Conservation (phyloP, 2,797 vertebrate genomes). For the Tachyglossus aculeatus region DNA sequence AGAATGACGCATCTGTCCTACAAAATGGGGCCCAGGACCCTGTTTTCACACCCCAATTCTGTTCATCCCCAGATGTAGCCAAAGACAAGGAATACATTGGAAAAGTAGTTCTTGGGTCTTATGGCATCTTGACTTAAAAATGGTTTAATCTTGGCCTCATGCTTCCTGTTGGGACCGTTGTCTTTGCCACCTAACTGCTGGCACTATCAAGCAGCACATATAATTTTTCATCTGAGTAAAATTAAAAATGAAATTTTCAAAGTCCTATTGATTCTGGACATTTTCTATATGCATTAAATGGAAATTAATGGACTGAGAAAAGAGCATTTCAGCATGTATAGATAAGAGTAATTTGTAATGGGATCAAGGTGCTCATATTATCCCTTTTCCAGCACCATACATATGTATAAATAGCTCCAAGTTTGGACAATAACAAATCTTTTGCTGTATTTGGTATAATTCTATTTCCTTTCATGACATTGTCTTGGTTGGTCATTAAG, state of each 20-base stretch:
- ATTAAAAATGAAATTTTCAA: slow-evolving; percentile 66
- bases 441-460: neutral
- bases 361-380: slow-evolving; percentile 38
- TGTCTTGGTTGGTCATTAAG: slow-evolving; percentile 20
- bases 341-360: slow-evolving; percentile 58
- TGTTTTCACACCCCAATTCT: slow-evolving; percentile 45
- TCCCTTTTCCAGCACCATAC: neutral
- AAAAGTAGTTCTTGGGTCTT: slow-evolving; percentile 70
- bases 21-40: slow-evolving; percentile 60
- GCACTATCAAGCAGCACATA: slow-evolving; percentile 23
- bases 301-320: slow-evolving; percentile 69
- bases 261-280: slow-evolving; percentile 56
- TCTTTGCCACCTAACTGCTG: slow-evolving; percentile 31
- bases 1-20: slow-evolving; percentile 51
- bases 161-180: slow-evolving; percentile 60
- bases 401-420: neutral
- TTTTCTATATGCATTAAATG: slow-evolving; percentile 66
- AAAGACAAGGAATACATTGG: slow-evolving; percentile 60
- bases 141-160: slow-evolving; percentile 73
- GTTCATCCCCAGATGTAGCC: slow-evolving; percentile 55
- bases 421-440: neutral
- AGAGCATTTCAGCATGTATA: slow-evolving; percentile 35
- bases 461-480: slow-evolving; percentile 11
- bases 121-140: slow-evolving; percentile 61
- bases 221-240: slow-evolving; percentile 65